These are phyloP conservation scores for Bufo gargarizans DNA, from an alignment of 2,113 vertebrate genomes.

Conservation along the genomic window DNA sequence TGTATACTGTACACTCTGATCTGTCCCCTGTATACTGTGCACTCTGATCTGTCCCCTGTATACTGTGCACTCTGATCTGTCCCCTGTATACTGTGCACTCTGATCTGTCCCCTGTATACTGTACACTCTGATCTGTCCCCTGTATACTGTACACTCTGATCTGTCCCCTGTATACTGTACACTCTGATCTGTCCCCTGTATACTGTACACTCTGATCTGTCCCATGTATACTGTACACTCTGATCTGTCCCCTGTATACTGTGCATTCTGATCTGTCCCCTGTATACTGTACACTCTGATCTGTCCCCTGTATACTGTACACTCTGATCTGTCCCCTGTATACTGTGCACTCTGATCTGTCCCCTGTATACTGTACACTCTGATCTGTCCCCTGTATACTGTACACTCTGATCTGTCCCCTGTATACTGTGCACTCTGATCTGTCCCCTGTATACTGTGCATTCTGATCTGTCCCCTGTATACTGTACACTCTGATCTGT, in stretches of 20 bases:
- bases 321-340: background rate
- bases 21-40: no score
- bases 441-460: background rate
- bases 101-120: background rate
- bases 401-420: background rate
- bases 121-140: background rate
- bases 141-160: background rate
- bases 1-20: background rate
- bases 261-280: background rate
- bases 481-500: background rate
- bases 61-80: background rate
- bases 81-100: background rate
- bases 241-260: background rate
- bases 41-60: no score
- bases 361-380: background rate
- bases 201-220: background rate
- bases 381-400: background rate
- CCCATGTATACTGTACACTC: background rate
- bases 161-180: background rate
- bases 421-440: background rate
- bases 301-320: background rate
- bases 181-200: background rate
- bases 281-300: background rate
- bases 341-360: background rate
- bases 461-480: background rate